Base-by-base conservation (phyloP, 1,140 invertebrate genomes). In the Ladona fulva region DNA sequence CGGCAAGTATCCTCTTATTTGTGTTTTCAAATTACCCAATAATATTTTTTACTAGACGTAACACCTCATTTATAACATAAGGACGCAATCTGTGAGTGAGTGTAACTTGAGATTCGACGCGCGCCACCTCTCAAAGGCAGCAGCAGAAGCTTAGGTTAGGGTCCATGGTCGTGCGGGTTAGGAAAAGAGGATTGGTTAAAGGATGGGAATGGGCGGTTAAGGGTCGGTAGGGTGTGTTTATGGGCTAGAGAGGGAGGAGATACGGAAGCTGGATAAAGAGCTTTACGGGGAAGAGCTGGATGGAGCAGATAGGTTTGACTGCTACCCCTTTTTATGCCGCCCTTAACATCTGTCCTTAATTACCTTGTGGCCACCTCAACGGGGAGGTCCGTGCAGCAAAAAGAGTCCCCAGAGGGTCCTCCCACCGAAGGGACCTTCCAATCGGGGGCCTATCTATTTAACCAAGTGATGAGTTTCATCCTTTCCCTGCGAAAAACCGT, bases 271-370 rank as follows among this genome's bases (percentile, higher is more conserved):
- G 44, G 44, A 52, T 66, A 66, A 66, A 66, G 52, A 66, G 52
- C 52, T 66, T 66, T 66, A 22, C 3, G 14, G 14, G 52, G 3
- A 16, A 66, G 52, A 22, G 52, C 5, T 19, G 52, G n/a, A 22
- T 19, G 3, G n/a, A 12, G 1, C 16, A 66, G 52, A 66, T 66
- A 19, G 52, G 52, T 12, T 66, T 66, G 52, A 66, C 52, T 66
- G 52, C 16, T 6, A 66, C 14, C 52, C 52, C 52, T 66, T 66
- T 66, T 66, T 22, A 66, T 22, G 12, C 52, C 52, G n/a, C 12
- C 52, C n/a, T 66, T 66, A 66, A 66, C 52, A 66, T 66, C 52
- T 66, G 52, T 22, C 52, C 52, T 66, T 66, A 66, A 66, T 66
- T 66, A 66, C 52, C 16, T 66, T 66, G 52, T 66, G 52, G n/a